phyloP scores from a whole-genome alignment of 2,888 invertebrate species.

The Conus canariensis region DNA sequence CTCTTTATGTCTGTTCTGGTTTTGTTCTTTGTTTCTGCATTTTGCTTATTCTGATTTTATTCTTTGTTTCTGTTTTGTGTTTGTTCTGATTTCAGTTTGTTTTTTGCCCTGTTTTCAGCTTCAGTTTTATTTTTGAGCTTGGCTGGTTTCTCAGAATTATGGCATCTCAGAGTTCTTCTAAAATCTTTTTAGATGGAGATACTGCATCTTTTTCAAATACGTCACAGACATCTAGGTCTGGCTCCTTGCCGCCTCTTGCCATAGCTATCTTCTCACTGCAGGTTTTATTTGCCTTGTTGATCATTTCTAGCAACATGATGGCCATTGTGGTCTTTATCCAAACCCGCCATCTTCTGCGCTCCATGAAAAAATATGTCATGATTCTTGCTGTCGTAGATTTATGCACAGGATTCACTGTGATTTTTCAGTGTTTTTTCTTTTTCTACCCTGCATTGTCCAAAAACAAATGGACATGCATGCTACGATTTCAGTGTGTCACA shows the following conservation, averaged over 20 bases:
- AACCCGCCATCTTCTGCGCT: background rate
- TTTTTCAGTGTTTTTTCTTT: background rate
- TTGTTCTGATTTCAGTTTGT: too few relatives aligned
- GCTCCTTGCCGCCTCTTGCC: background rate
- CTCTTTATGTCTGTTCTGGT: too few relatives aligned
- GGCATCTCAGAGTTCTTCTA: background rate
- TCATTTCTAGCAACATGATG: background rate
- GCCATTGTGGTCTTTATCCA: background rate
- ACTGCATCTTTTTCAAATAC: background rate
- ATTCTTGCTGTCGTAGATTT: background rate
- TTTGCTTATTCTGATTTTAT: too few relatives aligned
- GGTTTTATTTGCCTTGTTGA: background rate
- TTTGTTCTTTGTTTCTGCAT: too few relatives aligned
- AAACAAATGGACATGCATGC: background rate
- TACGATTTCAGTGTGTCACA: background rate
- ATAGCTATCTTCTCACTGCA: background rate
- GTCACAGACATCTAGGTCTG: background rate
- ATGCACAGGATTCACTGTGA: background rate
- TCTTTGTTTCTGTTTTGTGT: too few relatives aligned
- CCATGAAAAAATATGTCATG: background rate
- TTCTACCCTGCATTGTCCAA: background rate
- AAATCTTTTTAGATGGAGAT: background rate
- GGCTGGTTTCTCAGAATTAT: background rate
- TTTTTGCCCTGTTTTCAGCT: too few relatives aligned
- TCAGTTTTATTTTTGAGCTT: background rate